A percentile compares a stretch with the other conserved stretches of the same genome.
Evolutionary conservation across 2,797 vertebrate species (phyloP).

Genomic region (Propithecus deckenii): DNA sequence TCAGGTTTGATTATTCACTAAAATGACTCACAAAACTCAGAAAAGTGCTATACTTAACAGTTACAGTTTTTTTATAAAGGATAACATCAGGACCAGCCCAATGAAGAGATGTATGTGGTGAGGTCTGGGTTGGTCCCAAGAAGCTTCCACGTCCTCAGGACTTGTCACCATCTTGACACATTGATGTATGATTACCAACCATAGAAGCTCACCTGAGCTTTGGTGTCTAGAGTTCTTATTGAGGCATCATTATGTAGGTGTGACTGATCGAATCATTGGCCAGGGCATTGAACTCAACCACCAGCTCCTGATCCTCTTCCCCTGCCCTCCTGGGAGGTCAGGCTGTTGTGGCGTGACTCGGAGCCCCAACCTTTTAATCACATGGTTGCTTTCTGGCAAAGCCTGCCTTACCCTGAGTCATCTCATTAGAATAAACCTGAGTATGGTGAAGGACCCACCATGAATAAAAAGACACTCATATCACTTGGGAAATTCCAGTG

Average conservation of each 20-base stretch:
- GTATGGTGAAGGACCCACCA: background rate
- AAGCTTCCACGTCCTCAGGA: background rate
- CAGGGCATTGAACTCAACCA: background rate
- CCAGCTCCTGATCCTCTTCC: background rate
- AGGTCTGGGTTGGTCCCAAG: background rate
- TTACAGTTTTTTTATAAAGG: slow-evolving; percentile 13
- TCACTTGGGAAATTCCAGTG: background rate
- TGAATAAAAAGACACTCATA: background rate
- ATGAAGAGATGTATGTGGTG: background rate
- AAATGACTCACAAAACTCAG: background rate
- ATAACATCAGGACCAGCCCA: background rate
- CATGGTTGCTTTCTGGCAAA: background rate
- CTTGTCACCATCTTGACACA: background rate
- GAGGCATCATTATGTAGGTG: background rate
- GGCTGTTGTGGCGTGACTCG: background rate
- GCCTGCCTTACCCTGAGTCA: background rate
- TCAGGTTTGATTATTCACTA: background rate
- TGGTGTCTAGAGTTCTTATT: background rate
- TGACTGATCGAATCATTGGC: background rate
- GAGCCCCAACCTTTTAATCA: background rate
- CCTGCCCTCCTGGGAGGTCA: background rate
- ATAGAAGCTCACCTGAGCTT: background rate
- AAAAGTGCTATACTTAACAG: background rate
- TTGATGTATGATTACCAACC: background rate
- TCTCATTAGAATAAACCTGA: background rate